Evolutionary conservation across 2,113 vertebrate genomes (phyloP).

Genomic region (Microtus montanus): DNA sequence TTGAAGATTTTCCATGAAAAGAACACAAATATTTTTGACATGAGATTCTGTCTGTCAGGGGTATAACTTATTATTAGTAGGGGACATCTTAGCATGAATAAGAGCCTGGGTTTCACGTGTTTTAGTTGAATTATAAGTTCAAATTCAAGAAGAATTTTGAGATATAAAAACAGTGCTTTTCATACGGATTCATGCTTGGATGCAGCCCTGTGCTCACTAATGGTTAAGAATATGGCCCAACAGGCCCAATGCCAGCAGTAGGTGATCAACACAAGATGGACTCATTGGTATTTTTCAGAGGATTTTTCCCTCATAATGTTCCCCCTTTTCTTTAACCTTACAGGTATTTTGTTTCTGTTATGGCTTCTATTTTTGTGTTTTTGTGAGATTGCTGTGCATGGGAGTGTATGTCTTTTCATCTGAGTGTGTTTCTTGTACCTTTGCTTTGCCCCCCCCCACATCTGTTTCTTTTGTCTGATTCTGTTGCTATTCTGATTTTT

Average conservation of each 20-base stretch:
- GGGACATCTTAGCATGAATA: neutral
- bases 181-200: neutral
- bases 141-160: conserved; percentile 3
- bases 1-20: neutral
- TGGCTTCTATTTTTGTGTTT: neutral
- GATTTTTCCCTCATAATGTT: neutral
- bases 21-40: neutral
- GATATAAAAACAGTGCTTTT: neutral
- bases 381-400: neutral
- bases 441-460: accelerated
- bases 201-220: neutral
- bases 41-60: neutral
- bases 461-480: neutral
- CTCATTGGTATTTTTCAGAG: neutral
- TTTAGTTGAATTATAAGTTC: conserved; percentile 13
- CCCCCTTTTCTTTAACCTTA: neutral
- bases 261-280: neutral
- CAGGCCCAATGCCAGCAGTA: neutral
- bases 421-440: neutral
- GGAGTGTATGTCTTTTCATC: neutral
- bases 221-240: neutral
- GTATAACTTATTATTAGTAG: neutral
- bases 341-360: neutral
- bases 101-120: neutral
- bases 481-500: neutral